Conservation (phyloP, 2,113 vertebrate species). For the Holacanthus passer region DNA sequence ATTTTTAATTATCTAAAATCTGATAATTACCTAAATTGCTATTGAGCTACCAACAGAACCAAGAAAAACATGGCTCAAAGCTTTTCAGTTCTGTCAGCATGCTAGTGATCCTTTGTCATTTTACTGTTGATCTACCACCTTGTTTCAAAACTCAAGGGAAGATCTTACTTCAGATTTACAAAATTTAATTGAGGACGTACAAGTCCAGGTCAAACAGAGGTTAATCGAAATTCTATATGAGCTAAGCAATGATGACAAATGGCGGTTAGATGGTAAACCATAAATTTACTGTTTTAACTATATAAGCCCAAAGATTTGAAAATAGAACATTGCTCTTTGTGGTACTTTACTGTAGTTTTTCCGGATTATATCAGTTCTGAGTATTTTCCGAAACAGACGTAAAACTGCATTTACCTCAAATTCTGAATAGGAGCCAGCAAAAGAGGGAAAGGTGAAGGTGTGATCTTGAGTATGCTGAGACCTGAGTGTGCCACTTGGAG, state of each 20-base stretch:
- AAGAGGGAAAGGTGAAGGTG: conserved; percentile 90
- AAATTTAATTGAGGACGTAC: not conserved
- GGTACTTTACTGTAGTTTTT: not conserved
- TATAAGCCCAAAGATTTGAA: not conserved
- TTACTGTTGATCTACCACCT: not conserved
- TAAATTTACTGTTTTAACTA: not conserved
- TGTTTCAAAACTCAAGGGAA: not conserved
- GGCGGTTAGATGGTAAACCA: no score
- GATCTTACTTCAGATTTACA: not conserved
- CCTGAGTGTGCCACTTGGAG: conserved; percentile 87
- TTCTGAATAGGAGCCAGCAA: conserved; percentile 95
- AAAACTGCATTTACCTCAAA: conserved; percentile 94
- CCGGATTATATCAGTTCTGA: no score
- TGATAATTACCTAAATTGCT: not conserved
- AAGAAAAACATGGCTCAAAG: not conserved
- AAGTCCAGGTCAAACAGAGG: not conserved
- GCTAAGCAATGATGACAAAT: not conserved
- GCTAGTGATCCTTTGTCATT: not conserved
- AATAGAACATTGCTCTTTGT: not conserved
- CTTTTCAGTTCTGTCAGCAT: not conserved
- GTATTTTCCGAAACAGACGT: conserved; percentile 44
- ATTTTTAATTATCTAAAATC: not conserved
- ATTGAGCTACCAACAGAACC: not conserved
- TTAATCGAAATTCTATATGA: not conserved
- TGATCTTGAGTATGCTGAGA: conserved; percentile 86